Evolutionary conservation across 2,113 vertebrate genomes (phyloP).

Genomic region (Merops nubicus): DNA sequence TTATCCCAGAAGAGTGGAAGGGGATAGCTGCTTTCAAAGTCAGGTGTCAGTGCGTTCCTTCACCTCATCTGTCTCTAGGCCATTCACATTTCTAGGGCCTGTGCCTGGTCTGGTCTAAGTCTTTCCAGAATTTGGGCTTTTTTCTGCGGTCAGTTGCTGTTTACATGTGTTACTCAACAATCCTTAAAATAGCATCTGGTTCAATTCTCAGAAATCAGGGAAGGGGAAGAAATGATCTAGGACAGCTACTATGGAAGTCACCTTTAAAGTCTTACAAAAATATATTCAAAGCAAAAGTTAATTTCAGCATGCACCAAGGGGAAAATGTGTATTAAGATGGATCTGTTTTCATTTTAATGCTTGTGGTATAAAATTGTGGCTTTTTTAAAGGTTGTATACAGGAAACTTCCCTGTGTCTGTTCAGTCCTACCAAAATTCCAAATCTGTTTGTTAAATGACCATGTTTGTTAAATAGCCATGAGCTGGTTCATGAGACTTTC

Average conservation of each 20-base stretch:
- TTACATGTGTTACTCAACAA: neutral
- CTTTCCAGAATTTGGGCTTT: neutral
- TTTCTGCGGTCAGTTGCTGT: neutral
- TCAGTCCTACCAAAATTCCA: neutral
- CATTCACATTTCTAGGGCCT: neutral
- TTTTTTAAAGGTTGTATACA: neutral
- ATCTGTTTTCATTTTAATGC: neutral
- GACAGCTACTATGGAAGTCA: neutral
- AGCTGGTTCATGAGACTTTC: neutral
- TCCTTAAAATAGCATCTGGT: neutral
- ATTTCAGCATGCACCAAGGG: neutral
- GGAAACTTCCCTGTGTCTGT: neutral
- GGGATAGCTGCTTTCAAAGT: neutral
- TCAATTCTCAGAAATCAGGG: neutral
- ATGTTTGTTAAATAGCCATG: neutral
- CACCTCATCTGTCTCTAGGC: neutral
- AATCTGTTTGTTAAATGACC: neutral
- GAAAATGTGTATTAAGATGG: neutral
- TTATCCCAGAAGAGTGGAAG: neutral
- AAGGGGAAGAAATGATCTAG: neutral
- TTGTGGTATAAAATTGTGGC: neutral
- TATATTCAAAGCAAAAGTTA: neutral
- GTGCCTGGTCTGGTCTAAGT: neutral
- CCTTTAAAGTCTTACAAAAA: constrained; percentile 22
- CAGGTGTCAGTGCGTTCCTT: neutral